Base-by-base conservation (phyloP, 92 coral and sea anemone genomes). In the Palythoa caribaeorum region DNA sequence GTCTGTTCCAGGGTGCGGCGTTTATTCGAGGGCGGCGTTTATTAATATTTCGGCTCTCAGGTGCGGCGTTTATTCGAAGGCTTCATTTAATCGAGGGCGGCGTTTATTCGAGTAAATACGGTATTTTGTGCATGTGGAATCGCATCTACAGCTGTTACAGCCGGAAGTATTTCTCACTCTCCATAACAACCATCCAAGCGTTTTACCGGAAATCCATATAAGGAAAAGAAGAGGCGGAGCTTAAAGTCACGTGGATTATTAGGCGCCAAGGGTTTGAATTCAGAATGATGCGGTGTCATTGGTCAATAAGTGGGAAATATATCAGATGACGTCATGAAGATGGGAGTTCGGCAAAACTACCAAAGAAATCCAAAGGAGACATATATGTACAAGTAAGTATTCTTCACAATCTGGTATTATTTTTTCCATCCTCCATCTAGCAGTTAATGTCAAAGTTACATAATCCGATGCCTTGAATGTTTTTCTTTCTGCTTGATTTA, bases 251-350 rank as follows among this genome's bases (percentile, higher is more conserved):
- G 94, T 95, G 98, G 84, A 77, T 74, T 80, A 53, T 90, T 89
- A 88, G 90, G 98, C 98, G 98, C 96, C 94, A 95, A 95, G 93
- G 91, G 90, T 95, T 95, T 95, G 98, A 95, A 95, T 93, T 94
- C 52, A 73, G 88, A 89, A 86, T 92, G 71, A 71, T 17, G 91
- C 80, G 59, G 77, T 93, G 71, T 84, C 87, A 95, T 93, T 95
- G 98, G 98, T 69, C 84, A 68, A 85, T 60, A 57, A 17, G 35
- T 59, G 76, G 87, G 93, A 92, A 94, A 90, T 79, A 85, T 94
- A 89, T 87, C 83, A 93, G 90, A 90, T 94, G 94, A 93, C 98
- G 90, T 92, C 96, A 90, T 90, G 93, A 91, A 90, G 94, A 84
- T 92, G 93, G 92, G 91, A 89, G 94, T 89, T 94, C 87, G 90